Base-by-base conservation (phyloP, 2,797 vertebrate species). In the Triplophysa bombifrons region DNA sequence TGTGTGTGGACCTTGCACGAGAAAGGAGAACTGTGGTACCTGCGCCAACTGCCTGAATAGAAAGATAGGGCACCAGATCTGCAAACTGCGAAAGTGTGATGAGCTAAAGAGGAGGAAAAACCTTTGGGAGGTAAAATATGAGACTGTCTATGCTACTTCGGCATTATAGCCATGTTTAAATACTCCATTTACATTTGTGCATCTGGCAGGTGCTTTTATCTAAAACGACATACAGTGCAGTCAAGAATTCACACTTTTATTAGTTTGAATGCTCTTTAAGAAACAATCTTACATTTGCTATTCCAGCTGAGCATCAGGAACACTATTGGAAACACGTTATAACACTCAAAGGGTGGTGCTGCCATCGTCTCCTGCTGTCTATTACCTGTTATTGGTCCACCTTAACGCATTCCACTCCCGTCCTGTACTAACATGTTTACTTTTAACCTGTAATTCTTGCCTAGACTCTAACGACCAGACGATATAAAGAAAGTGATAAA, bases 41-140 rank as follows among this genome's bases (percentile, higher is more conserved):
- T 98, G 96, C 38, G 86, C 86, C 75, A 96, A 93, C 92, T 98
- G 96, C 76, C 76, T 93, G 77, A 96, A 97, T 87, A 94, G 95
- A 72, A 94, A 92, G 85, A 95, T 93, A 0, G 91, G 95, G 44
- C 96, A 98, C 83, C 95, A 97, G 90, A 96, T 97, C 88, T 98
- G 96, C 91, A 96, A 93, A 82, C 89, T 95, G 85, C 93, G 96
- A 83, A 97, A 97, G 87, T 97, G 96, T 80, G 92, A 95, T 6
- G 87, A 92, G 66, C 92, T 97, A 80, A 96, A 95, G 90, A 96
- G 91, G 89, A 94, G 88, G 86, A 87, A 72, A 67, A 79, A 58
- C 73, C n/a, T 25, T 22, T 84, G 56, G 56, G 60, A 79, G 85
- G 80, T 38, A 88, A 91, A 83, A 41, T 12, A 66, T 38, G 9